Evolutionary conservation across 2,888 invertebrate species (phyloP).

Genomic region (Apamea sordens): DNA sequence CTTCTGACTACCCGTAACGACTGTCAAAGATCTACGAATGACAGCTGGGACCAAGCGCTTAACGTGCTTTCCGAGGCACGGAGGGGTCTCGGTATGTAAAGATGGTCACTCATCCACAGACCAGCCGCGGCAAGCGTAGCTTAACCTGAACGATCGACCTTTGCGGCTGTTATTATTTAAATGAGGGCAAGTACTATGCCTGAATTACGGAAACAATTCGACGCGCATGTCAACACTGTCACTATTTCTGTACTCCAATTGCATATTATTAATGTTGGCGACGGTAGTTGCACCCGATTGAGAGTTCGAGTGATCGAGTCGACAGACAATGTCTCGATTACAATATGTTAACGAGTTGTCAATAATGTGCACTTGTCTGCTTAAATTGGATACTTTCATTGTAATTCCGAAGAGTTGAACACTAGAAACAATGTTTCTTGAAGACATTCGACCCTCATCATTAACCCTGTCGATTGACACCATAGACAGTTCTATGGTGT

Average conservation of each 20-base stretch:
- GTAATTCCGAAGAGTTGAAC: slow-evolving; percentile 12
- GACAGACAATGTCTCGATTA: slow-evolving; percentile 28
- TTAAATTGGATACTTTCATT: slow-evolving; percentile 29
- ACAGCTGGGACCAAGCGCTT: no score
- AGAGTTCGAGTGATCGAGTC: slow-evolving; percentile 22
- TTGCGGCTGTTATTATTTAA: not conserved
- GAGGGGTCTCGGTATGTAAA: no score
- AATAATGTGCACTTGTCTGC: slow-evolving; percentile 35
- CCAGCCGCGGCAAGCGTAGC: no score
- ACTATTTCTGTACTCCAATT: slow-evolving; percentile 24
- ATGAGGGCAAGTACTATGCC: not conserved
- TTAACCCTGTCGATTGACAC: not conserved
- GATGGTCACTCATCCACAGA: no score
- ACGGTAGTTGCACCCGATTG: slow-evolving; percentile 44
- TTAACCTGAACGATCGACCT: no score
- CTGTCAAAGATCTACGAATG: no score
- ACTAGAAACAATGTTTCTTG: not conserved
- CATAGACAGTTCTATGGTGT: no score
- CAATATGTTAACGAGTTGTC: slow-evolving; percentile 24
- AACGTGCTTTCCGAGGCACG: no score
- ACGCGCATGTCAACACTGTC: slow-evolving; percentile 17
- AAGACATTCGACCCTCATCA: not conserved
- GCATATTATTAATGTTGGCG: slow-evolving; percentile 35
- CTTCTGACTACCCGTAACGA: no score
- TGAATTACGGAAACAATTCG: slow-evolving; percentile 16